phyloP scores from a whole-genome alignment of 2,797 vertebrate species.

The Syngnathus rostellatus region DNA sequence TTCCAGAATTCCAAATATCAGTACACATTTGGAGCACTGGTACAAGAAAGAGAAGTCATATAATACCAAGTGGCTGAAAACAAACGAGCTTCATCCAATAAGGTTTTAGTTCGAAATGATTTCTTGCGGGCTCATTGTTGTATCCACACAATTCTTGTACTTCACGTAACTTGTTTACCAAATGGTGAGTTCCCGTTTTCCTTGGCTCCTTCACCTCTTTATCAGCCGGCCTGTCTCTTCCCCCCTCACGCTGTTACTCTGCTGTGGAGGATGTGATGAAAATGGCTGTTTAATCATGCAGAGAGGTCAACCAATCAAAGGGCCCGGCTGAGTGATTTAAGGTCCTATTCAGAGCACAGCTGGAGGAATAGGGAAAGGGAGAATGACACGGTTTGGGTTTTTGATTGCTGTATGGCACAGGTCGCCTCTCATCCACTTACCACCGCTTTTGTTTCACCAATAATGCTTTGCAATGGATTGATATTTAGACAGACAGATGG shows the following conservation, averaged over 20 bases:
- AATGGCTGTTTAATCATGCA: conserved; percentile 70
- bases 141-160: no score
- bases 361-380: conserved; percentile 33
- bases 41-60: no score
- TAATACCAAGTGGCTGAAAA: no score
- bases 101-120: no score
- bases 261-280: conserved; percentile 57
- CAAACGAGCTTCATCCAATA: no score
- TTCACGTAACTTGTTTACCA: no score
- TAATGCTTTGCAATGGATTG: conserved; percentile 45
- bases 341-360: conserved; percentile 58
- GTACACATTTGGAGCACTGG: no score
- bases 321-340: conserved; percentile 58
- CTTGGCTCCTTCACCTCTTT: conserved; percentile 23
- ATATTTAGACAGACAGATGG: conserved; percentile 31
- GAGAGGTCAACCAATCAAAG: conserved; percentile 68
- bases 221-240: conserved; percentile 24
- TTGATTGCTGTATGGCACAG: conserved; percentile 45
- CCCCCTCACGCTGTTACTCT: conserved; percentile 42
- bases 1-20: no score
- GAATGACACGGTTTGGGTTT: conserved; percentile 21
- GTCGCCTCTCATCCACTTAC: conserved; percentile 51
- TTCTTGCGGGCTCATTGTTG: no score
- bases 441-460: conserved; percentile 39
- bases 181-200: conserved; percentile 26